These are phyloP conservation scores for Falco punctatus DNA, from an alignment of 2,113 vertebrate species.

Conservation along the genomic window DNA sequence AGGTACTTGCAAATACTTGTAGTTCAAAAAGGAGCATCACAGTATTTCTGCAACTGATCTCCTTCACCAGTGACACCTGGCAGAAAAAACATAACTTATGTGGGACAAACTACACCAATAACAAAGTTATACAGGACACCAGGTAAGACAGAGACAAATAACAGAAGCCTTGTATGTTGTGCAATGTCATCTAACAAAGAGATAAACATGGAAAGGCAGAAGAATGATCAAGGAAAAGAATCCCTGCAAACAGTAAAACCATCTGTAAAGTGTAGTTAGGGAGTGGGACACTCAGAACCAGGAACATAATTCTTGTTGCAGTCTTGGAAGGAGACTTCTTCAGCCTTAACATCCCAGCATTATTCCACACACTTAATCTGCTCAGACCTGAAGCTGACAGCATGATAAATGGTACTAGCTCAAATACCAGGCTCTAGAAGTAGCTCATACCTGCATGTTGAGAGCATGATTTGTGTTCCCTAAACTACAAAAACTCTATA, in stretches of 20 bases:
- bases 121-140: not conserved
- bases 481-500: not conserved
- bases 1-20: not conserved
- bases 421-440: not conserved
- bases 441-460: not conserved
- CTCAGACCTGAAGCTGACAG: not conserved
- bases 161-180: not conserved
- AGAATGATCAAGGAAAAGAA: not conserved
- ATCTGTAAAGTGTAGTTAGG: rapidly evolving
- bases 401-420: not conserved
- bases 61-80: not conserved
- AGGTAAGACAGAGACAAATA: not conserved
- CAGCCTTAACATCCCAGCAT: not conserved
- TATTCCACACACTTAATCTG: not conserved
- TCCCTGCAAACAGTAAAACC: not conserved
- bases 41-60: not conserved
- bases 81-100: not conserved
- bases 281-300: not conserved
- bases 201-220: not conserved
- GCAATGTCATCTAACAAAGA: not conserved
- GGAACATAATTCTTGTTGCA: not conserved
- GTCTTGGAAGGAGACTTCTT: not conserved
- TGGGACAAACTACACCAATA: not conserved
- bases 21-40: not conserved
- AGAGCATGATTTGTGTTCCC: not conserved